Evolutionary conservation across 1,140 invertebrate species (phyloP), one percentile per base, ranked within the genome.

Genomic region (Prorops nasuta): DNA sequence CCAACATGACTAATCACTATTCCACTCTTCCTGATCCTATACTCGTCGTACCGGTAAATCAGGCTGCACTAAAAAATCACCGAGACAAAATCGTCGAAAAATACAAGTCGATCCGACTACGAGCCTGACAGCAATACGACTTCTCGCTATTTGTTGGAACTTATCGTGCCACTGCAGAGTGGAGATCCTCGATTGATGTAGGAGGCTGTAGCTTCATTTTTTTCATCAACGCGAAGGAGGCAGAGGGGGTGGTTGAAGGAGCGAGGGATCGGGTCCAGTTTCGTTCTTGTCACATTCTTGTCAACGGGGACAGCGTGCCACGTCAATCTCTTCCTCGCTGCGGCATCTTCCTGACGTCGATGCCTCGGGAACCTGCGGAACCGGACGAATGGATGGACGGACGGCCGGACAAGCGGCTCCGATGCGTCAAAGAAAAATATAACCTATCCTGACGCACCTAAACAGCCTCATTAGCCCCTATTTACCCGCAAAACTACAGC

Each of bases 371-470:
- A 21, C 28, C n/a, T 14, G 17, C 34, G 38, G 14, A 2, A 24
- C 34, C 51, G 58, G 53, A 69, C 49, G 63, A 60, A 69, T 66
- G 60, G 55, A 66, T 60, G 63, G 56, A 71, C 60, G 60, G 71
- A 74, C 67, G 72, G 70, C 36, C 51, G 57, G 57, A 74, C 73
- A 75, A 68, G 62, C 65, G 62, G n/a, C n/a, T 61, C 67, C 67
- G 72, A 75, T 77, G 71, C 72, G 74, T 75, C 72, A 74, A 71
- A 75, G 73, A 77, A 73, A 77, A 75, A 76, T 77, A 76, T 76
- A 77, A 76, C 71, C 71, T 56, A 50, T 60, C 59, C 62, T 67
- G 62, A 68, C 67, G 67, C 65, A 66, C 63, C 63, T 64, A 58
- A 72, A 70, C 68, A 72, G 69, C 71, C 72, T 77, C 75, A 74